A percentile compares a stretch with the other conserved stretches of the same genome.
phyloP scores from a whole-genome alignment of 2,113 vertebrate genomes.

The Xenopus borealis region DNA sequence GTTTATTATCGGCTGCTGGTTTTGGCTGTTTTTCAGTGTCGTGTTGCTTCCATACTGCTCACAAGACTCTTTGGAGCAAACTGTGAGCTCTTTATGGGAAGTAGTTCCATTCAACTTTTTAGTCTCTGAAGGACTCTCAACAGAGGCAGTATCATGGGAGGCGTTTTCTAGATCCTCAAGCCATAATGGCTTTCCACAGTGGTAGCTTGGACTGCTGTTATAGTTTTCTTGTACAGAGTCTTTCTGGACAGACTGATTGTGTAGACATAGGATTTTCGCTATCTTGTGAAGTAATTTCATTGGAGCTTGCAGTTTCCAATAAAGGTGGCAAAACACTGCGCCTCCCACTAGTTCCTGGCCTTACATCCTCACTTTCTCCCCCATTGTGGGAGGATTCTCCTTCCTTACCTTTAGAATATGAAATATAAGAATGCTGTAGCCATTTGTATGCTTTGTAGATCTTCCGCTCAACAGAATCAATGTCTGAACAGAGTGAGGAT shows the following conservation, averaged over 20 bases:
- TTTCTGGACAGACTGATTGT: conserved; percentile 60
- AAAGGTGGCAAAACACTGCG: conserved; percentile 49
- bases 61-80: conserved; percentile 63
- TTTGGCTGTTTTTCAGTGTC: conserved; percentile 57
- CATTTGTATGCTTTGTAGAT: conserved; percentile 79
- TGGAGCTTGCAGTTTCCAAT: conserved; percentile 52
- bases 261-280: conserved; percentile 54
- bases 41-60: conserved; percentile 47
- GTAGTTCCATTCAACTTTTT: conserved; percentile 76
- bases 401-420: conserved; percentile 69
- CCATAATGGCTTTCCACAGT: conserved; percentile 53
- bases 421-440: conserved; percentile 77
- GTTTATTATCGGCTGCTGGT: conserved; percentile 56
- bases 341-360: conserved; percentile 67
- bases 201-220: conserved; percentile 52
- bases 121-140: conserved; percentile 67
- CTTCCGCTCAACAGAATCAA: conserved; percentile 73
- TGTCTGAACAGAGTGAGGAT: conserved; percentile 64
- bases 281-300: conserved; percentile 39
- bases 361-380: conserved; percentile 66
- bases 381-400: conserved; percentile 63
- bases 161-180: conserved; percentile 60
- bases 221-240: conserved; percentile 55
- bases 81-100: conserved; percentile 63
- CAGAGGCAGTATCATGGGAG: conserved; percentile 56